Percentiles rank a stretch among this genome's conserved stretches.
phyloP scores from a whole-genome alignment of 2,797 vertebrate genomes.

The Morelia viridis region DNA sequence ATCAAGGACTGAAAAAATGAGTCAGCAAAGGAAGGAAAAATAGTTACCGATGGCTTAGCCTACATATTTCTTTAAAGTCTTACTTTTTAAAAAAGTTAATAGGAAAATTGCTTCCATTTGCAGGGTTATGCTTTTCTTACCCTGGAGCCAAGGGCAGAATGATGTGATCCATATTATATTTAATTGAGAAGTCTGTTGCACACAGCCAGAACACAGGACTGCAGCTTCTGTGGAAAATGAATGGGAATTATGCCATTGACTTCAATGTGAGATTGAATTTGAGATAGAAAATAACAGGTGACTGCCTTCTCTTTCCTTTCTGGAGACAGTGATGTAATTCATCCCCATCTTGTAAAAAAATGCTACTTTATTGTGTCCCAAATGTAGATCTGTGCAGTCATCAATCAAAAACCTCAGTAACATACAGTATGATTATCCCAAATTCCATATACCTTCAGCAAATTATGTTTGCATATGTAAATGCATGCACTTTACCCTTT shows the following conservation, averaged over 20 bases:
- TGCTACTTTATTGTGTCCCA: neutral
- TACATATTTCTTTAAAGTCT: conserved; percentile 16
- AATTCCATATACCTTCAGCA: neutral
- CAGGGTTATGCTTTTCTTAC: conserved; percentile 57
- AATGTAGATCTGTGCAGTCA: neutral
- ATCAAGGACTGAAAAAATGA: neutral
- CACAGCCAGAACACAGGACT: conserved; percentile 63
- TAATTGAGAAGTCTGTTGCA: conserved; percentile 59
- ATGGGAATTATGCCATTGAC: conserved; percentile 49
- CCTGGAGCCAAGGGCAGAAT: conserved; percentile 65
- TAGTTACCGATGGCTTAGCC: conserved; percentile 8
- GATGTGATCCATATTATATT: conserved; percentile 69
- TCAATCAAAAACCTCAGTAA: neutral
- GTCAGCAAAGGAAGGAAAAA: conserved; percentile 3
- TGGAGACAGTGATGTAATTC: conserved; percentile 2
- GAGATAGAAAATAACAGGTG: conserved; percentile 11
- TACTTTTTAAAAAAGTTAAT: conserved; percentile 19
- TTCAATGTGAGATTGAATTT: conserved; percentile 16
- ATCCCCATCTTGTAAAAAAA: conserved; percentile 17
- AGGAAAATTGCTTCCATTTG: conserved; percentile 62
- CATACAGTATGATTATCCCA: neutral
- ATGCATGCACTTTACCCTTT: neutral
- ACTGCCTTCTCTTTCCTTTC: neutral
- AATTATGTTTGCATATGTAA: neutral
- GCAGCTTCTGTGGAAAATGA: conserved; percentile 48